phyloP scores from a whole-genome alignment of 2,888 invertebrate genomes.

The Mimachlamys varia region DNA sequence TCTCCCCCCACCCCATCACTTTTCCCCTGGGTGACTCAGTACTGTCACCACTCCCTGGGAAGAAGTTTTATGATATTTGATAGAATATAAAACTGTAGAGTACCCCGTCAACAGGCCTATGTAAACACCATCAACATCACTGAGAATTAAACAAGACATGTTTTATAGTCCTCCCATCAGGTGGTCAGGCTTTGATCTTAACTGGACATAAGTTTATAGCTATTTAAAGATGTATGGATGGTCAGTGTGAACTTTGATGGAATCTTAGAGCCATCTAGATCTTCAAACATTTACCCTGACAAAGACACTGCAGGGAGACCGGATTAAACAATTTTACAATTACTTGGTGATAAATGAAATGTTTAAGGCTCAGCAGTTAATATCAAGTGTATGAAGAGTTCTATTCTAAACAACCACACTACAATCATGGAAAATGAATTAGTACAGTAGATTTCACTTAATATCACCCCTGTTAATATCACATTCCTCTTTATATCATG shows the following conservation, averaged over 20 bases:
- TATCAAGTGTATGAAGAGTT: not conserved
- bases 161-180: constrained; percentile 1
- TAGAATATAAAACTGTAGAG: not conserved
- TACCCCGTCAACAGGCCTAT: not conserved
- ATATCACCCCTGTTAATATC: too few relatives aligned
- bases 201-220: constrained; percentile 30
- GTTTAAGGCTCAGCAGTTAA: not conserved
- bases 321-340: not conserved
- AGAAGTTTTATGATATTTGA: constrained; percentile 14
- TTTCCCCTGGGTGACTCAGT: too few relatives aligned
- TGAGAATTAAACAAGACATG: constrained; percentile 18
- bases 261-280: not conserved
- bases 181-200: constrained; percentile 23
- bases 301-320: not conserved
- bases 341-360: not conserved
- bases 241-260: constrained; percentile 19
- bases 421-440: not conserved
- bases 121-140: constrained; percentile 1
- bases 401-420: not conserved
- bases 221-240: not conserved
- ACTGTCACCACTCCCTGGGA: not conserved
- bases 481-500: too few relatives aligned
- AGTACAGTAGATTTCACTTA: too few relatives aligned
- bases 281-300: not conserved
- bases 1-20: too few relatives aligned